These are phyloP conservation scores for Pangasius djambal DNA, from an alignment of 2,797 vertebrate species.

Conservation along the genomic window DNA sequence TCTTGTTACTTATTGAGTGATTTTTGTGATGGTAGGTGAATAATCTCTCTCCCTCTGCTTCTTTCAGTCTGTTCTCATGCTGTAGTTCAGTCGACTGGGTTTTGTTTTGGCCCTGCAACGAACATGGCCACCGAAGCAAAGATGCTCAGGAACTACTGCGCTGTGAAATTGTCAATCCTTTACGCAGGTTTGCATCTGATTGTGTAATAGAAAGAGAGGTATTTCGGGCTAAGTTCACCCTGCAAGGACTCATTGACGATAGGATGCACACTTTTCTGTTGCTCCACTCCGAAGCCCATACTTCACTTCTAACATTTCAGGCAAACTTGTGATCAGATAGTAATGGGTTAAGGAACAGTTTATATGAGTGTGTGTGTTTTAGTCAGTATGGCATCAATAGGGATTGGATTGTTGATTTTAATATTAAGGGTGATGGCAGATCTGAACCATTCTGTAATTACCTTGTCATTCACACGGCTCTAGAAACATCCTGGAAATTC, in stretches of 20 bases:
- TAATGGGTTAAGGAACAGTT: not conserved
- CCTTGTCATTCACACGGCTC: not conserved
- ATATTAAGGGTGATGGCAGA: not conserved
- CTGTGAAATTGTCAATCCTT: slow-evolving; percentile 84
- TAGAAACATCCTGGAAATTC: not conserved
- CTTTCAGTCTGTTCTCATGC: slow-evolving; percentile 81
- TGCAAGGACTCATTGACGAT: not conserved
- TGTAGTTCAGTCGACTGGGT: slow-evolving; percentile 83
- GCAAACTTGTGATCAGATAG: not conserved
- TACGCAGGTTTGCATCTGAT: slow-evolving; percentile 72
- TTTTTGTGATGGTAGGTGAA: not conserved
- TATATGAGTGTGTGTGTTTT: not conserved
- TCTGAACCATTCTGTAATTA: not conserved
- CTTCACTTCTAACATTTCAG: not conserved
- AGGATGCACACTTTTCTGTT: not conserved
- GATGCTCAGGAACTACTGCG: slow-evolving; percentile 81
- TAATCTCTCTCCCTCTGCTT: not conserved
- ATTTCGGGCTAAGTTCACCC: not conserved
- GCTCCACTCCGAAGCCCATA: not conserved
- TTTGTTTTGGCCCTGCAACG: slow-evolving; percentile 72
- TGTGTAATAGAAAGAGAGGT: not conserved
- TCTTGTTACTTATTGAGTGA: not conserved
- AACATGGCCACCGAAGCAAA: slow-evolving; percentile 59
- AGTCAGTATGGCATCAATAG: not conserved
- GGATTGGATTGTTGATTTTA: not conserved